Evolutionary conservation across 2,113 vertebrate genomes (phyloP).

Genomic region (Oostethus manadensis): DNA sequence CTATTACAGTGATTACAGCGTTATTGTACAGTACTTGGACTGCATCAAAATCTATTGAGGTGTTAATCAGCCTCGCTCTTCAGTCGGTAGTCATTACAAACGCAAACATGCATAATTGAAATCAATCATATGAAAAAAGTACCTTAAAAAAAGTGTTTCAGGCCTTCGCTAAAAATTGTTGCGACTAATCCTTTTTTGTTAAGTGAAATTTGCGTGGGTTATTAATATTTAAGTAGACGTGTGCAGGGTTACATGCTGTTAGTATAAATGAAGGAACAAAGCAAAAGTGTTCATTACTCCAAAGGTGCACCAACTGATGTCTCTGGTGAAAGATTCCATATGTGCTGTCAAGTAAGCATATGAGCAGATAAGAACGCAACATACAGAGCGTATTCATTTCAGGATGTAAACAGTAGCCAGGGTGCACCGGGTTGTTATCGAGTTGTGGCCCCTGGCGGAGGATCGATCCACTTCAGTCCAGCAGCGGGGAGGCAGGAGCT

Average conservation of each 20-base stretch:
- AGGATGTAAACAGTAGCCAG: constrained; percentile 71
- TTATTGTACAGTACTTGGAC: no score
- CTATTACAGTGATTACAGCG: no score
- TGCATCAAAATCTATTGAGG: constrained; percentile 1
- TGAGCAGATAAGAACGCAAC: constrained; percentile 19
- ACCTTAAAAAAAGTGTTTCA: not conserved
- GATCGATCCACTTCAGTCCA: constrained; percentile 91
- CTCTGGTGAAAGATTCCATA: no score
- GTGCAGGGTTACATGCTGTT: constrained; percentile 53
- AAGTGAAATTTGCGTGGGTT: constrained; percentile 67
- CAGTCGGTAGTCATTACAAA: constrained; percentile 1
- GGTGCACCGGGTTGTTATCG: constrained; percentile 76
- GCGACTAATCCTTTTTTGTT: constrained; percentile 38
- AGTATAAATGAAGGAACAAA: constrained; percentile 55
- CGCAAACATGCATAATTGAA: not conserved
- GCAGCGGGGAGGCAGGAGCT: constrained; percentile 83
- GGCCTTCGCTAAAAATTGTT: not conserved
- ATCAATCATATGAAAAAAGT: not conserved
- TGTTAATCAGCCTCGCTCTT: constrained; percentile 3
- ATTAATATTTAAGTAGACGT: constrained; percentile 61
- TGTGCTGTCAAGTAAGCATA: not conserved
- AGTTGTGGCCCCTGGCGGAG: constrained; percentile 83
- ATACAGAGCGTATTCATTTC: constrained; percentile 68
- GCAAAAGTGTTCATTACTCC: no score
- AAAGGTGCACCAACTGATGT: no score